phyloP scores from a whole-genome alignment of 2,888 invertebrate species.

The Melanostoma scalare region DNA sequence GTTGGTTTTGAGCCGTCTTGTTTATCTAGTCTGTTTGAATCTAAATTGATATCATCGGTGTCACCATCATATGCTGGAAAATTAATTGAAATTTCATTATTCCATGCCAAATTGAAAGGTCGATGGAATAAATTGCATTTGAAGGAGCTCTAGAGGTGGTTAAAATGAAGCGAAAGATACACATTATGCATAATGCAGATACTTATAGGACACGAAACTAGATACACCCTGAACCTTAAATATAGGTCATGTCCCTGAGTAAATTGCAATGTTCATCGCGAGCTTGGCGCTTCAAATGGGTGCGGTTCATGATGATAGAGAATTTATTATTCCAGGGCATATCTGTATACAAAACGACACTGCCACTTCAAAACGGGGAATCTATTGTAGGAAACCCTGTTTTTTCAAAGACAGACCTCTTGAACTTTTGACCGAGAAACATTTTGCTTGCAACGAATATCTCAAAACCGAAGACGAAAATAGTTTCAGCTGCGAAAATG shows the following conservation, averaged over 20 bases:
- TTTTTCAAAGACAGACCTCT: slow-evolving; percentile 47
- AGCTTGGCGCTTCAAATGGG: slow-evolving; percentile 56
- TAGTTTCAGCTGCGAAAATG: slow-evolving; percentile 6
- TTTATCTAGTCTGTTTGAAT: neutral
- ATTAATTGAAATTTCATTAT: slow-evolving; percentile 58
- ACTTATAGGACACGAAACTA: slow-evolving; percentile 5
- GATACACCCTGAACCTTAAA: slow-evolving; percentile 1
- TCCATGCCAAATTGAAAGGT: slow-evolving; percentile 46
- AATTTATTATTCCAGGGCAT: slow-evolving; percentile 45
- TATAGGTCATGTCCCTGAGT: slow-evolving; percentile 66
- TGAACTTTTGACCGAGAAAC: slow-evolving; percentile 71
- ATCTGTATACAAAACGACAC: slow-evolving; percentile 17
- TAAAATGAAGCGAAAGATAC: slow-evolving; percentile 15
- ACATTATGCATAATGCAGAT: slow-evolving; percentile 2
- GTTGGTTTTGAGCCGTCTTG: neutral
- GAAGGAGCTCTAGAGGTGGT: slow-evolving; percentile 39
- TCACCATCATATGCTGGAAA: slow-evolving; percentile 17
- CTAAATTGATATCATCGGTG: slow-evolving; percentile 60
- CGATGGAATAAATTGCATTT: slow-evolving; percentile 65
- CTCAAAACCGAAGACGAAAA: neutral
- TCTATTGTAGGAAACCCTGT: slow-evolving; percentile 18
- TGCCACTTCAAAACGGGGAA: slow-evolving; percentile 16
- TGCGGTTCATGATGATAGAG: slow-evolving; percentile 50
- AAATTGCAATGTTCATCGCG: slow-evolving; percentile 58
- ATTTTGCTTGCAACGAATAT: slow-evolving; percentile 11